These are phyloP conservation scores for Clarias laeviceps DNA, from an alignment of 2,797 vertebrate genomes.

Conservation along the genomic window DNA sequence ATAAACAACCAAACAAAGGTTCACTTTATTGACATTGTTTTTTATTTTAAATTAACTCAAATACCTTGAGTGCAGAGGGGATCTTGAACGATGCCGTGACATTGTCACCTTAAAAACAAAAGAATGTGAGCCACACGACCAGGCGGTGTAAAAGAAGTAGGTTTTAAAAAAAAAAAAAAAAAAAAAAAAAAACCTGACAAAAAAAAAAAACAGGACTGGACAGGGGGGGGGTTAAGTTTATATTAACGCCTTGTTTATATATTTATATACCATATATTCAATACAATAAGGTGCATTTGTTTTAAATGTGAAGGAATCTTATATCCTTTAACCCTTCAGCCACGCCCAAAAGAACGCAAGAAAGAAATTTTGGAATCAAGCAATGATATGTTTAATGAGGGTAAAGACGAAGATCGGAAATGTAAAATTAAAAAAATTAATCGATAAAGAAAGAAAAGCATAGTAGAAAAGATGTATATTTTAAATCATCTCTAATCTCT, in stretches of 20 bases:
- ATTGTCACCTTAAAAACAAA: constrained; percentile 66
- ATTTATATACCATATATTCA: neutral
- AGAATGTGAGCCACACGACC: constrained; percentile 20
- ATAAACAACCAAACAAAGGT: neutral
- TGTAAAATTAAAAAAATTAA: too few species aligned
- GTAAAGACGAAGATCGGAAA: neutral
- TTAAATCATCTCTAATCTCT: too few species aligned
- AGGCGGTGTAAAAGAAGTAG: neutral
- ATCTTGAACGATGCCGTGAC: constrained; percentile 70
- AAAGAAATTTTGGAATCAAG: neutral
- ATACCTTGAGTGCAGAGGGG: constrained; percentile 71
- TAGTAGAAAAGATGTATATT: too few species aligned
- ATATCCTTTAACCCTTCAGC: neutral
- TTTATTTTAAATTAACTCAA: constrained; percentile 10
- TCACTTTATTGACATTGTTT: neutral
- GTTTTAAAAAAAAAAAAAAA: neutral
- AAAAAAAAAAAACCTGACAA: too few species aligned
- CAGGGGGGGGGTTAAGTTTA: too few species aligned
- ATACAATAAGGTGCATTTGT: neutral
- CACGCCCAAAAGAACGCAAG: neutral
- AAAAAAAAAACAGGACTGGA: neutral
- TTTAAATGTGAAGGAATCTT: neutral
- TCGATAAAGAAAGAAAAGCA: too few species aligned
- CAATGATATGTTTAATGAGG: neutral
- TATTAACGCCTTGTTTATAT: neutral